Evolutionary conservation across 2,113 vertebrate species (phyloP).

Genomic region (Bucco capensis): DNA sequence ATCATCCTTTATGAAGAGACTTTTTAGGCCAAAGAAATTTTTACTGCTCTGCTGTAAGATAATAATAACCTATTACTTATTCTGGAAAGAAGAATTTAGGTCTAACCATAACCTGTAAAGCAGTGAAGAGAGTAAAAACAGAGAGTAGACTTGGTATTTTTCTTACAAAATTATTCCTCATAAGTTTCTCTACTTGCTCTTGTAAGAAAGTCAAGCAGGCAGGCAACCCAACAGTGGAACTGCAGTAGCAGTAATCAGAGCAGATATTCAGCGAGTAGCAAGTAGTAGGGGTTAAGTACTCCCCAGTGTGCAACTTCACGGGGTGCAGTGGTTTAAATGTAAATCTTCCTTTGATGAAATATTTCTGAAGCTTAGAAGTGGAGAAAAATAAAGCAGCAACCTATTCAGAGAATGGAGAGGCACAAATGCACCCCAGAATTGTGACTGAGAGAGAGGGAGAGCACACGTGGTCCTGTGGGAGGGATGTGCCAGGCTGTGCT

Average conservation of each 20-base stretch:
- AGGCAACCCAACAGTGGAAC: neutral
- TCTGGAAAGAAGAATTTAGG: neutral
- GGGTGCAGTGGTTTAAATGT: neutral
- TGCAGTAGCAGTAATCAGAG: rapidly evolving
- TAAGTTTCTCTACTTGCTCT: neutral
- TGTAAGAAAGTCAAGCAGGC: neutral
- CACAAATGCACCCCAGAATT: neutral
- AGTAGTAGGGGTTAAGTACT: neutral
- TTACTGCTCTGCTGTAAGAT: neutral
- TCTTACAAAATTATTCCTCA: neutral
- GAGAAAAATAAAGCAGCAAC: neutral
- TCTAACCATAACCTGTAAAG: neutral
- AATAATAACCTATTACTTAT: neutral
- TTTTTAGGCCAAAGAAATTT: neutral
- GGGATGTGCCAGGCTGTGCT: neutral
- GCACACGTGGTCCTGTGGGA: neutral
- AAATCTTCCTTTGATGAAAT: slow-evolving; percentile 14
- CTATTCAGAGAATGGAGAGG: neutral
- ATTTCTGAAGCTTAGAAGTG: neutral
- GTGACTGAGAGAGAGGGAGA: neutral
- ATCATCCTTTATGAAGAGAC: neutral
- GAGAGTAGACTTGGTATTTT: neutral
- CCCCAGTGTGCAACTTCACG: neutral
- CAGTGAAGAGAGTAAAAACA: neutral
- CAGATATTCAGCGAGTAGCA: neutral